These are phyloP conservation scores for Bradynema listronoti DNA, from an alignment of 1,140 invertebrate genomes.

Conservation along the genomic window DNA sequence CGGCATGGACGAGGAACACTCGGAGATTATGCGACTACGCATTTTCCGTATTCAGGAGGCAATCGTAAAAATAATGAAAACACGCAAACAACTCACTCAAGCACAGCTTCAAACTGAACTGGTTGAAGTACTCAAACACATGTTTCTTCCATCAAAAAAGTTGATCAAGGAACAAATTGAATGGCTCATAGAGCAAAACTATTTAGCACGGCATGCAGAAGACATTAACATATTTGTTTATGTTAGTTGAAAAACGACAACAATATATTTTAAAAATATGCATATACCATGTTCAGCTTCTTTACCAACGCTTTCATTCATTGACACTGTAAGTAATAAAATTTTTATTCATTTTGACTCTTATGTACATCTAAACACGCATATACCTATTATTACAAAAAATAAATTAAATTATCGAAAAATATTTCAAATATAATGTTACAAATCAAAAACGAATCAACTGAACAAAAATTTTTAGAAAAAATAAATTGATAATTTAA, in stretches of 20 bases:
- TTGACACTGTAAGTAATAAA: no score
- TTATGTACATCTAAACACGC: no score
- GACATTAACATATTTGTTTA: constrained; percentile 47
- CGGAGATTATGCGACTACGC: constrained; percentile 41
- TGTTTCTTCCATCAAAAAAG: constrained; percentile 97
- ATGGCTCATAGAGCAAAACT: constrained; percentile 97
- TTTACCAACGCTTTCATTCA: no score
- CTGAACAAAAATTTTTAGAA: no score
- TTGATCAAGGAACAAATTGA: constrained; percentile 99
- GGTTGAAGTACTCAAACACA: constrained; percentile 94
- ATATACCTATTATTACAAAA: neutral
- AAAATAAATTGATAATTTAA: no score
- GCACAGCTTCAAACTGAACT: constrained; percentile 79
- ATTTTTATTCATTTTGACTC: no score
- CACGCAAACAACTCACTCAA: constrained; percentile 72
- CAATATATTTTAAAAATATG: no score
- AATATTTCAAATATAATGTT: neutral
- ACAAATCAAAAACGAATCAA: no score
- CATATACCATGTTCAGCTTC: no score
- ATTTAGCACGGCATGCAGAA: constrained; percentile 69
- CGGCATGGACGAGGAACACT: constrained; percentile 36
- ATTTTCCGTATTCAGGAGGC: constrained; percentile 69
- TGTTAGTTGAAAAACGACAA: constrained; percentile 28
- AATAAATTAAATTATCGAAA: neutral
- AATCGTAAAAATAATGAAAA: constrained; percentile 96